Evolutionary conservation across 2,888 invertebrate genomes (phyloP), one percentile per base, ranked within the genome.

Genomic region (Trissonchulus sp.): DNA sequence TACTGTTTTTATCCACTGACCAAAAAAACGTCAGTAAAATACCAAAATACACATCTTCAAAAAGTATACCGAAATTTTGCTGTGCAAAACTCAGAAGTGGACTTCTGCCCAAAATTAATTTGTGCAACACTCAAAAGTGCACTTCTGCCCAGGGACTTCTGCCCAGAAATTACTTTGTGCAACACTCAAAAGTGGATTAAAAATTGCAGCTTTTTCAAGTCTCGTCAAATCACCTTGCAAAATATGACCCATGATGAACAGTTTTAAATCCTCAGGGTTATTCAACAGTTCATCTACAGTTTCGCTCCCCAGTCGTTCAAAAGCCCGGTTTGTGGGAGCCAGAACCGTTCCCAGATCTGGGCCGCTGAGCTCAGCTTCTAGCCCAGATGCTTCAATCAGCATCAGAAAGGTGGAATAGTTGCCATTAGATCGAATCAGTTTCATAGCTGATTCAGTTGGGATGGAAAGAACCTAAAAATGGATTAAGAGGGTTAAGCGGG

Each of bases 311-410:
- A 65, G 31, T 8, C 8, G n/a, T 28, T 33, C 68, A 65, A 65
- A 33, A 33, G 35, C 68, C 68, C n/a, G 8, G 28, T 65, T 65
- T 33, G 68, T 65, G 8, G 68, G 68, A 18, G 35, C 68, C 68
- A 65, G 35, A 18, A 65, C 33, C 31, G 68, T 33, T 8, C 68
- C 68, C 33, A 65, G n/a, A 65, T 65, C 68, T 33, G 31, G 33
- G 18, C 33, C 18, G 8, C 28, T 8, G 35, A 65, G n/a, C 68
- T 30, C 68, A 8, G 8, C 68, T 18, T 30, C 35, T n/a, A 65
- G 18, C n/a, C 31, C 8, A 18, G 15, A 8, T 15, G 68, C 68
- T 65, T 65, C 33, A 65, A 65, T 34, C 68, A 65, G 31, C 68
- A 65, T 65, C 15, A 65, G 8, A 65, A 65, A 65, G 8, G 8